Percentiles rank a stretch among this genome's conserved stretches.
These are phyloP conservation scores for Leucoma salicis DNA, from an alignment of 2,888 invertebrate species.

Conservation along the genomic window DNA sequence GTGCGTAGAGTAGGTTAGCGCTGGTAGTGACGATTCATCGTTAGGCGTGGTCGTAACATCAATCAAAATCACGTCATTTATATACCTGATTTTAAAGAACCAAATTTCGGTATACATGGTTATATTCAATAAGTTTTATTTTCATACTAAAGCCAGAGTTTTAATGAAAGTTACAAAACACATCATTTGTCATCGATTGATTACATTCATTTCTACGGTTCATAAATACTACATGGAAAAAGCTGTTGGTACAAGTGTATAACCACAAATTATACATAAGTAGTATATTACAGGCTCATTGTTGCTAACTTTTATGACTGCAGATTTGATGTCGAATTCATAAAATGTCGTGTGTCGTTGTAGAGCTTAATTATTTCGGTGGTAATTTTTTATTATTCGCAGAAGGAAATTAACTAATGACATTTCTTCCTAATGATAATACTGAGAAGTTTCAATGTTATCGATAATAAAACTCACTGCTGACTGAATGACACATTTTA, in stretches of 20 bases:
- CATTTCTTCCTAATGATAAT: conserved; percentile 13
- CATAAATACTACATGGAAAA: conserved; percentile 30
- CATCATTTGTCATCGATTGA: conserved; percentile 68
- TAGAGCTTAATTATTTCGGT: conserved; percentile 3
- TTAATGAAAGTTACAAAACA: no score
- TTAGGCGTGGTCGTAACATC: no score
- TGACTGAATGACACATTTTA: conserved; percentile 15
- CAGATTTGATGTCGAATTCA: conserved; percentile 9
- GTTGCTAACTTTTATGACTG: conserved; percentile 35
- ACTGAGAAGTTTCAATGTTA: conserved; percentile 11
- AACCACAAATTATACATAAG: conserved; percentile 32
- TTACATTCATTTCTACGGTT: conserved; percentile 45
- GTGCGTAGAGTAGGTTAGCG: no score
- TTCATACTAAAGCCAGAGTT: no score
- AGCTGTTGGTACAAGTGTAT: conserved; percentile 30
- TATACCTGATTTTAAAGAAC: no score
- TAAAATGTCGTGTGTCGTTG: no score
- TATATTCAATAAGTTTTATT: no score
- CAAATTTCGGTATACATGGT: no score
- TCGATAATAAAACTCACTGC: conserved; percentile 6
- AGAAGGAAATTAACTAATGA: conserved; percentile 4
- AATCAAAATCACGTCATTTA: no score
- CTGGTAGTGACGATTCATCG: no score
- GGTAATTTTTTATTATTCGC: no score
- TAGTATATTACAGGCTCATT: conserved; percentile 37